Evolutionary conservation across 1,140 invertebrate species (phyloP), one percentile per base, ranked within the genome.

Genomic region (Nasonia vitripennis): DNA sequence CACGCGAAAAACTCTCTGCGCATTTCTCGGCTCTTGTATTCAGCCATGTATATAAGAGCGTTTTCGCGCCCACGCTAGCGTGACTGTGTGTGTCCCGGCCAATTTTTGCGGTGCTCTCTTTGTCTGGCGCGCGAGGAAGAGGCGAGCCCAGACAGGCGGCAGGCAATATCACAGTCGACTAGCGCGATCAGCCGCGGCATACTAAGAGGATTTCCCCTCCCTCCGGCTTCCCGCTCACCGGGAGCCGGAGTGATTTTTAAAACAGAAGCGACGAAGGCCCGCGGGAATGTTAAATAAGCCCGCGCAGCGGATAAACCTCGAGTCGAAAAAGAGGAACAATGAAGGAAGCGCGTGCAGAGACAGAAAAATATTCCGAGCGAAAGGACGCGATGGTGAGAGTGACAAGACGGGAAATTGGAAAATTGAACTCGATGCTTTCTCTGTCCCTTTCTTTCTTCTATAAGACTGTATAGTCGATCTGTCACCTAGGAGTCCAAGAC

Each of bases 371-470:
- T 87, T 88, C 87, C 79, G 71, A 77, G 27, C 74, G 85, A 86
- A 31, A 75, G 37, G 73, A 77, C 71, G 17, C n/a, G 75, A 70
- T 0, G 48, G 67, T 14, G 75, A 85, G 87, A 87, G 86, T 87
- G 89, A 89, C 88, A 88, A 85, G 77, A 45, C 80, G 79, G 87
- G 87, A 89, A 89, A 89, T 89, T 89, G 88, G 89, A 87, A 89
- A 89, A 89, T 89, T 89, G 85, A 89, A 87, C 87, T 88, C 73
- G 84, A 88, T 4, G 86, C 73, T 87, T 62, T 20, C 51, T 51
- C 20, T 45, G 4, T 67, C 51, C 5, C 27, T 78, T 7, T 78
- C 23, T 78, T 31, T 78, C 31, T 67, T 17, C 62, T 20, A 7
- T n/a, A 37, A 3, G 34, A 37, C 34, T 37, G 5, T 55, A 55